Evolutionary conservation across 2,888 invertebrate genomes (phyloP), one percentile per base, ranked within the genome.

Genomic region (Pilophorus perplexus): DNA sequence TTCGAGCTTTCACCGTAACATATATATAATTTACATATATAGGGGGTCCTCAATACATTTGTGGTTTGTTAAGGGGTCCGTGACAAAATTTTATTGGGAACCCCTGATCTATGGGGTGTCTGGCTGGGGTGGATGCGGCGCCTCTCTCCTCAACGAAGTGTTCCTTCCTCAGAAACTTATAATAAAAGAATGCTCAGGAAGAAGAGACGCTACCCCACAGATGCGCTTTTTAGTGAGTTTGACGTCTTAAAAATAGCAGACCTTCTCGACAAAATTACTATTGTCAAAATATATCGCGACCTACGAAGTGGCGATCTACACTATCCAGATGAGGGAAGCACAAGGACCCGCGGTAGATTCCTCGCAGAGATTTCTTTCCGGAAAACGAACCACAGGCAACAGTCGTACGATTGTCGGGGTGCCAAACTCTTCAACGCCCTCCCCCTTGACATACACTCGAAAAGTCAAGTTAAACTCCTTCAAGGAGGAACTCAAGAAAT

Each of bases 261-360:
- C 10, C 16, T 42, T 10, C n/a, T 10, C 6, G 16, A 42, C 12
- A 33, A 33, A 33, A 12, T 12, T 33, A 8, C 33, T 33, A 8
- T 42, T 6, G 14, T 42, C 42, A 42, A 42, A 42, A 42, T 42
- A 42, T 14, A 42, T 42, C 42, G 42, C 42, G 16, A 42, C 14
- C 10, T 42, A 5, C 42, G 42, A 42, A 48, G 62, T 6, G 10
- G 28, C 14, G 55, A 55, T 14, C 8, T 18, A n/a, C n/a, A n/a
- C n/a, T n/a, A 55, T 8, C 27, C 6, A 18, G 55, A 27, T n/a
- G 75, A 72, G 75, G 5, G 78, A 78, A 64, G 79, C 79, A 48
- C 78, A 73, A 14, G 76, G 75, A 25, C 79, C 50, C n/a, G n/a
- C n/a, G n/a, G n/a, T n/a, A n/a, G n/a, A n/a, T n/a, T n/a, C n/a